Conservation (phyloP, 2,888 invertebrate species). For the Dioctria rufipes region DNA sequence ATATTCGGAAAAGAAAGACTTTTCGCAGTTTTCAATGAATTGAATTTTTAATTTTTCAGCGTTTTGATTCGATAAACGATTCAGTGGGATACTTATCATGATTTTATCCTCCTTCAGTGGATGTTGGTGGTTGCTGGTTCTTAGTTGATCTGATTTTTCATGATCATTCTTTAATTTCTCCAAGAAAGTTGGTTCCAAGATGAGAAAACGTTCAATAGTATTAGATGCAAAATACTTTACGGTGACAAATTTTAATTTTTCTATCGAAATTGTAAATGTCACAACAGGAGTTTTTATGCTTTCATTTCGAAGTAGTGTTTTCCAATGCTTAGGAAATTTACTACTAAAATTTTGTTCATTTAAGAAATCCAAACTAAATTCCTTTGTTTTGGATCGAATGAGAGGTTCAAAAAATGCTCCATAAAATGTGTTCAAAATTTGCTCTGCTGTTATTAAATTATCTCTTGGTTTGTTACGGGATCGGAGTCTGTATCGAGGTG, state of each 20-base stretch:
- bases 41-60: neutral
- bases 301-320: neutral
- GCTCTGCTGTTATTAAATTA: neutral
- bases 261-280: neutral
- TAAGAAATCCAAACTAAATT: neutral
- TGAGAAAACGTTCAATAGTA: neutral
- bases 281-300: neutral
- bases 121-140: too few relatives aligned
- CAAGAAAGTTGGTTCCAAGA: neutral
- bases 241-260: neutral
- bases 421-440: conserved; percentile 2
- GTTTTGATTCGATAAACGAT: neutral
- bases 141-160: neutral
- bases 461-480: too few relatives aligned
- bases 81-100: neutral
- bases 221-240: neutral
- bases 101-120: too few relatives aligned
- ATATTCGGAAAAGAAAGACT: neutral
- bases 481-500: too few relatives aligned
- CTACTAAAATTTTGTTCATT: neutral
- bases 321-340: conserved; percentile 1
- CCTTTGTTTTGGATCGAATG: neutral
- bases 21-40: neutral
- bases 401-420: conserved; percentile 6
- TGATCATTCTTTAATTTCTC: neutral